A percentile compares a stretch with the other conserved stretches of the same genome.
phyloP scores from a whole-genome alignment of 2,113 vertebrate species.

The Columbina picui region DNA sequence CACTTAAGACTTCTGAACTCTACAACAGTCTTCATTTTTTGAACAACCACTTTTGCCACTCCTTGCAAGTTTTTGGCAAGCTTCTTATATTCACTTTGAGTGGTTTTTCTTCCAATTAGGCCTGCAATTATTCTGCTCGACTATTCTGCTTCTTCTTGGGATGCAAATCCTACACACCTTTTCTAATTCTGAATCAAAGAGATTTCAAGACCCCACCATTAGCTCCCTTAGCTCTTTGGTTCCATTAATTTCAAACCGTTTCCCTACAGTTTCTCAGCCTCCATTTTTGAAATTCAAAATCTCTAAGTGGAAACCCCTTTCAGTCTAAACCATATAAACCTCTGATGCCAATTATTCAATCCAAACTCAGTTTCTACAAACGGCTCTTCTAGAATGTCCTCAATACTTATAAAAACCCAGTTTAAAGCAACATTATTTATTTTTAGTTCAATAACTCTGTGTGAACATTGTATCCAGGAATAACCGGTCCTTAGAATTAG shows the following conservation, averaged over 20 bases:
- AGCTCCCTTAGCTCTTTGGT: background rate
- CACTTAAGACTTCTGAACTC: constrained; percentile 1
- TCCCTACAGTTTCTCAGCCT: background rate
- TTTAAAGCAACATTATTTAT: background rate
- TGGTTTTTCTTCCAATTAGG: background rate
- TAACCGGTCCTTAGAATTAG: background rate
- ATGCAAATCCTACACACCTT: background rate
- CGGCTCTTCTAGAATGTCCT: background rate
- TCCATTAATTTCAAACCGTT: background rate
- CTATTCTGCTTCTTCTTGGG: background rate
- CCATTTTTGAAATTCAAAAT: background rate
- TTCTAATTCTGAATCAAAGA: constrained; percentile 5
- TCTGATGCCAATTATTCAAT: background rate
- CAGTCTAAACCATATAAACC: background rate
- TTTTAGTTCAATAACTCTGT: background rate
- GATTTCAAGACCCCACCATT: background rate
- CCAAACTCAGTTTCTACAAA: background rate
- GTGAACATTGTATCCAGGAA: background rate
- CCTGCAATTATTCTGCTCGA: background rate
- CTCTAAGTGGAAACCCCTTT: background rate
- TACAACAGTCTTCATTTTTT: background rate
- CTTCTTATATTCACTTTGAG: background rate
- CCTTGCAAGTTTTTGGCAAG: background rate
- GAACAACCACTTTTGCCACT: background rate
- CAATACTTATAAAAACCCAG: background rate